Conservation (phyloP, 2,797 vertebrate genomes). For the Rhadinocentrus ornatus region DNA sequence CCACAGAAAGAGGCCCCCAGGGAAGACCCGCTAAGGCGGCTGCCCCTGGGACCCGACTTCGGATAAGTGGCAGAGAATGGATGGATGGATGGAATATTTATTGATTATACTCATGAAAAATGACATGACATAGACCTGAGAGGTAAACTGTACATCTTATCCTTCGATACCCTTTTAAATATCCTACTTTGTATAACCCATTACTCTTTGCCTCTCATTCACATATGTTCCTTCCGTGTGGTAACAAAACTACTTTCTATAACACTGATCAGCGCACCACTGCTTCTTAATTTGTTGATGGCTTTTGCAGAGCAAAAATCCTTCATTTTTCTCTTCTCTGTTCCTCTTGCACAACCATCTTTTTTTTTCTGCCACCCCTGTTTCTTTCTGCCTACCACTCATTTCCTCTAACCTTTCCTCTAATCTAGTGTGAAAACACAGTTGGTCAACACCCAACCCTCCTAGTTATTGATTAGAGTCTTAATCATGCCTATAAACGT, state of each 20-base stretch:
- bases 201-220: neutral
- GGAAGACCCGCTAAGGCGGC: too few relatives aligned
- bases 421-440: conserved; percentile 68
- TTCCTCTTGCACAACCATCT: conserved; percentile 6
- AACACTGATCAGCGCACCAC: conserved; percentile 32
- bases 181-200: neutral
- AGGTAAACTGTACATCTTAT: neutral
- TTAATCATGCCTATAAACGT: conserved; percentile 68
- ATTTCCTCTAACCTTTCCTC: conserved; percentile 74
- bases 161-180: conserved; percentile 1
- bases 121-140: conserved; percentile 13
- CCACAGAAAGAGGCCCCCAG: too few relatives aligned
- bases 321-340: conserved; percentile 21
- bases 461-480: conserved; percentile 57
- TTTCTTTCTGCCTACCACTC: conserved; percentile 12
- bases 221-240: conserved; percentile 15
- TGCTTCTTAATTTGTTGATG: conserved; percentile 64
- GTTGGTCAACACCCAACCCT: conserved; percentile 52
- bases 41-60: too few relatives aligned
- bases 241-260: conserved; percentile 34
- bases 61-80: too few relatives aligned
- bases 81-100: too few relatives aligned
- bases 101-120: neutral
- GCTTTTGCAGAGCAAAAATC: conserved; percentile 61
- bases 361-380: neutral